phyloP scores from a whole-genome alignment of 2,888 invertebrate genomes.

The Iphiclides podalirius region DNA sequence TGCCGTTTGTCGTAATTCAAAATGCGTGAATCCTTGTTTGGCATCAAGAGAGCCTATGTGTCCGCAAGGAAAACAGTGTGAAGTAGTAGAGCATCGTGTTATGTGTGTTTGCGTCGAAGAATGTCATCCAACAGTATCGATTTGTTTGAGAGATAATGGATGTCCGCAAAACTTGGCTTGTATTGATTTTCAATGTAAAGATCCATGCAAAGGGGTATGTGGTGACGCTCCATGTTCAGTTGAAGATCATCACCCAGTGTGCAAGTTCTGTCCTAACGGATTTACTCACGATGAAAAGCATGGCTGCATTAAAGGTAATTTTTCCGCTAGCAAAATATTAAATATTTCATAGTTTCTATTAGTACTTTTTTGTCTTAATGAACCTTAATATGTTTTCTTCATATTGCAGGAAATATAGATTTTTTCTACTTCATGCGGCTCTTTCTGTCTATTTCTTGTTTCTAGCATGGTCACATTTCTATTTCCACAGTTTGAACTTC shows the following conservation, averaged over 20 bases:
- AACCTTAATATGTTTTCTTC: conserved; percentile 77
- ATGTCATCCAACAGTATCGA: conserved; percentile 91
- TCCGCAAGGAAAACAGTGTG: conserved; percentile 90
- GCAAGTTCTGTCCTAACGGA: conserved; percentile 97
- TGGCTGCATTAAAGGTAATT: conserved; percentile 98
- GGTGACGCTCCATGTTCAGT: conserved; percentile 96
- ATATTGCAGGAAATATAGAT: conserved; percentile 78
- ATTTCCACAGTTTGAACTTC: conserved; percentile 70
- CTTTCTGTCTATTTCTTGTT: conserved; percentile 67
- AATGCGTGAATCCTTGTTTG: conserved; percentile 93
- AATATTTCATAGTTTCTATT: conserved; percentile 44
- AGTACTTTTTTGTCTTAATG: conserved; percentile 64
- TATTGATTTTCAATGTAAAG: conserved; percentile 92
- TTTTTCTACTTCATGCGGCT: conserved; percentile 74
- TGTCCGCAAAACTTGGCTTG: conserved; percentile 92
- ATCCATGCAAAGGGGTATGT: conserved; percentile 92
- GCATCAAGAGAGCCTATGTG: conserved; percentile 84
- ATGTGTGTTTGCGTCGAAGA: conserved; percentile 93
- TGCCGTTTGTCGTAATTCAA: conserved; percentile 89
- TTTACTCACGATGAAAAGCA: conserved; percentile 94
- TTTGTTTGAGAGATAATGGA: conserved; percentile 93
- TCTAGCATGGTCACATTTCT: conserved; percentile 72
- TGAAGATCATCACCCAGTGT: conserved; percentile 96
- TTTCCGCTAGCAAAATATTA: conserved; percentile 46
- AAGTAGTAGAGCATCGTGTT: conserved; percentile 92